Evolutionary conservation across 2,113 vertebrate genomes (phyloP), one percentile per base, ranked within the genome.

Genomic region (Strix aluco): DNA sequence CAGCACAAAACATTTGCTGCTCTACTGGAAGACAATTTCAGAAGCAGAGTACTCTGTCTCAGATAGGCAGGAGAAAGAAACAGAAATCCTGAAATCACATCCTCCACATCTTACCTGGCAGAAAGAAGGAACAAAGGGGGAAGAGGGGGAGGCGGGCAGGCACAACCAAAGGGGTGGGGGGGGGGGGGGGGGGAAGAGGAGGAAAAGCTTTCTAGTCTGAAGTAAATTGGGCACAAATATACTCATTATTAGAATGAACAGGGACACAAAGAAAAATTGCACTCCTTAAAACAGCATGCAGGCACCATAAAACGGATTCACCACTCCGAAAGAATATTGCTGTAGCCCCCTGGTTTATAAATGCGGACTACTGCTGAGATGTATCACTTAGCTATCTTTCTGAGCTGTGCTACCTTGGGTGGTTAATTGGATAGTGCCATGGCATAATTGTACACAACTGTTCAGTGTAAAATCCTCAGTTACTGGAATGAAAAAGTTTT

Each of bases 361-460:
- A 67, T 36, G 61, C 0, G 0, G 54, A 32, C 14, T 59, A 42
- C 86, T 82, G 89, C 93, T 75, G 93, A 46, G 91, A 89, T 5
- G 23, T 19, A 71, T 25, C 65, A 65, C 89, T 81, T 75, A 75
- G 61, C 66, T 74, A 57, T 75, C 72, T 59, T 71, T 91, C 5
- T 55, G 66, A 92, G 62, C 84, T 75, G 30, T 32, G 78, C 70
- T 95, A 11, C 95, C 86, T 95, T 86, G 59, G 92, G 94, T 92
- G 73, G 77, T 89, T 92, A 97, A 95, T 87, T 95, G 93, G 73
- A 84, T 79, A 75, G 78, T 72, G 57, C 73, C 81, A 57, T 9
- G 26, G 58, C 52, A 44, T 90, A 94, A 96, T 15, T 95, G 66
- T 34, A 91, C 34, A 65, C 87, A 91, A 91, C 93, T 89, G 65